Evolutionary conservation across 2,888 invertebrate genomes (phyloP).

Genomic region (Ryuthela nishihirai): DNA sequence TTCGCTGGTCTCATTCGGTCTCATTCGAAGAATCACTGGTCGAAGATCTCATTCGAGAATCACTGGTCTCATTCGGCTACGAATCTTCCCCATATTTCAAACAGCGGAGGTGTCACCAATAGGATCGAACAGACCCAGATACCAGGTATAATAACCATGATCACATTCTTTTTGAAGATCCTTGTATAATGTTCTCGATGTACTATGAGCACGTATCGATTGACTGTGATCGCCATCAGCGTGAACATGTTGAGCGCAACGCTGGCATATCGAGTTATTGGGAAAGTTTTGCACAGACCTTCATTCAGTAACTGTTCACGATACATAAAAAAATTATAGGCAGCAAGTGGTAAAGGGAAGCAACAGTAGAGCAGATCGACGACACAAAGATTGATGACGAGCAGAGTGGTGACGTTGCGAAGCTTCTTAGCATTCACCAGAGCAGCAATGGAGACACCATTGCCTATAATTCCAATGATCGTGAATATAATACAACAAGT

Average conservation of each 20-base stretch:
- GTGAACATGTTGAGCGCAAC: conserved; percentile 80
- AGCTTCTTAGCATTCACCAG: conserved; percentile 70
- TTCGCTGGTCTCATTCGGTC: too few relatives aligned
- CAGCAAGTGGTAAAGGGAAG: conserved; percentile 77
- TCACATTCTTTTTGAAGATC: conserved; percentile 64
- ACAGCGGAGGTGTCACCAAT: conserved; percentile 68
- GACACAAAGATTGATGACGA: conserved; percentile 77
- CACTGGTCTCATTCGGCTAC: too few relatives aligned
- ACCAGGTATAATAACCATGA: conserved; percentile 68
- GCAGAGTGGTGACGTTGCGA: conserved; percentile 78
- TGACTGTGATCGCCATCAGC: conserved; percentile 85
- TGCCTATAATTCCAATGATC: conserved; percentile 72
- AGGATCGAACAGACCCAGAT: conserved; percentile 72
- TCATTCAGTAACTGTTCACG: conserved; percentile 76
- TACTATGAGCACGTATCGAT: conserved; percentile 61
- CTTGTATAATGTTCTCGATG: not conserved
- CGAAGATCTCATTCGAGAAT: too few relatives aligned
- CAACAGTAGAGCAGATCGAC: conserved; percentile 80
- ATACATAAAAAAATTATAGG: conserved; percentile 69
- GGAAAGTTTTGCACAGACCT: conserved; percentile 73
- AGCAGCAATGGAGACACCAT: conserved; percentile 74
- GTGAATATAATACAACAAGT: conserved; percentile 74
- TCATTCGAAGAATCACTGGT: too few relatives aligned
- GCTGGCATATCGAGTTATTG: conserved; percentile 83
- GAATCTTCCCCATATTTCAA: conserved; percentile 78